Percentiles rank a stretch among this genome's conserved stretches.
These are phyloP conservation scores for Podabrus alpinus DNA, from an alignment of 2,888 invertebrate species.

Conservation along the genomic window DNA sequence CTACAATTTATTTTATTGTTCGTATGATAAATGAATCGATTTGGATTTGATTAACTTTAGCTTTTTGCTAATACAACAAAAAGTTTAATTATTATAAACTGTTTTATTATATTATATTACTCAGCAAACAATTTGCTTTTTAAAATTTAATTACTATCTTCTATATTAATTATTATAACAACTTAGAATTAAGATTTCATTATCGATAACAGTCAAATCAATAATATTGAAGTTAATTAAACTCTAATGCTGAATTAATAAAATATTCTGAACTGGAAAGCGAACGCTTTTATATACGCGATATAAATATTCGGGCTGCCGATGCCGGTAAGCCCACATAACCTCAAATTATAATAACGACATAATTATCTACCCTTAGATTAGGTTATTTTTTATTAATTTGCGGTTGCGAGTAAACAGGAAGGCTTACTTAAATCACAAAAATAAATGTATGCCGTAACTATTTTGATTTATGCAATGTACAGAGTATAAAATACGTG, in stretches of 20 bases:
- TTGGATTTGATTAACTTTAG: background rate
- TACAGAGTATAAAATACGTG: background rate
- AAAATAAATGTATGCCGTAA: background rate
- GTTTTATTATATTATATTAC: background rate
- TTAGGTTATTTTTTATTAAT: no score
- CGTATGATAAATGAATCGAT: background rate
- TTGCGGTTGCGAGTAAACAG: background rate
- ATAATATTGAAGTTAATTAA: background rate
- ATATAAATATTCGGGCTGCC: no score
- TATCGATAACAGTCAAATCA: background rate
- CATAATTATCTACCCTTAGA: no score
- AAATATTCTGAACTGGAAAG: background rate
- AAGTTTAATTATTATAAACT: background rate
- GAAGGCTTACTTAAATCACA: background rate
- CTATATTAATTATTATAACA: background rate
- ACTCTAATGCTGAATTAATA: background rate
- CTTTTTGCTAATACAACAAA: background rate
- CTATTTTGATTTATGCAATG: background rate
- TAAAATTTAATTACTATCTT: background rate
- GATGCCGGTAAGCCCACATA: background rate
- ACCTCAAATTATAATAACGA: no score
- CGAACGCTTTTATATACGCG: background rate
- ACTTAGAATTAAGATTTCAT: background rate
- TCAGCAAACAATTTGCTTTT: background rate
- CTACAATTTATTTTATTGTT: background rate